Evolutionary conservation across 64 coral and sea anemone species (phyloP), one percentile per base, ranked within the genome.

Genomic region (Acropora yongei): DNA sequence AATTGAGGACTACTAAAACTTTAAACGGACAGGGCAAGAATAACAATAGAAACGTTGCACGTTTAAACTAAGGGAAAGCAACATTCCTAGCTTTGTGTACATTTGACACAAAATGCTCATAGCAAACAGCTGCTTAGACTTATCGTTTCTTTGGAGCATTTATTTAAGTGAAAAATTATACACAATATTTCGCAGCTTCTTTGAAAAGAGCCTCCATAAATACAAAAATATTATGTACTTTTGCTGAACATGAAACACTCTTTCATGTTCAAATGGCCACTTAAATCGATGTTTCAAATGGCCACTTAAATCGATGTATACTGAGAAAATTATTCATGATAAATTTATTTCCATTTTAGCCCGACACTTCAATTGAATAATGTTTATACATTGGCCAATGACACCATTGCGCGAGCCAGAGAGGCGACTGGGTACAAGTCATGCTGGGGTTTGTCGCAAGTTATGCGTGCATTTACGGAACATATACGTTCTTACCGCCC

Each of bases 161-260:
- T 12, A 63, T 55, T n/a, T n/a, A n/a, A n/a, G 16, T 10, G 60
- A 13, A 13, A 63, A 63, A 13, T 12, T 63, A 63, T 63, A 83
- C 41, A 18, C 7, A 76, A 41, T 44, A 10, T 55, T 10, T 45
- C 46, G 30, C n/a, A 10, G 11, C 12, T 76, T 6, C 5, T 45
- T 42, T 76, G 3, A 63, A 68, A 46, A 17, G 43, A 18, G 43
- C 68, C 66, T 6, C 7, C 43, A 69, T 85, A 69, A 85, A 85
- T 85, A 85, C 65, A 71, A 85, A 85, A 85, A 72, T 85, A 85
- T 65, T 49, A 46, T 48, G 10, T 14, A 69, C 44, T 5, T 49
- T 49, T 2, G 10, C 44, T 85, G 1, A 63, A 63, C 60, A 63
- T 13, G 11, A 14, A 63, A 55, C 50, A 55, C 8, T 8, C 3